phyloP scores from a whole-genome alignment of 2,888 invertebrate species.

The Mythimna vitellina region DNA sequence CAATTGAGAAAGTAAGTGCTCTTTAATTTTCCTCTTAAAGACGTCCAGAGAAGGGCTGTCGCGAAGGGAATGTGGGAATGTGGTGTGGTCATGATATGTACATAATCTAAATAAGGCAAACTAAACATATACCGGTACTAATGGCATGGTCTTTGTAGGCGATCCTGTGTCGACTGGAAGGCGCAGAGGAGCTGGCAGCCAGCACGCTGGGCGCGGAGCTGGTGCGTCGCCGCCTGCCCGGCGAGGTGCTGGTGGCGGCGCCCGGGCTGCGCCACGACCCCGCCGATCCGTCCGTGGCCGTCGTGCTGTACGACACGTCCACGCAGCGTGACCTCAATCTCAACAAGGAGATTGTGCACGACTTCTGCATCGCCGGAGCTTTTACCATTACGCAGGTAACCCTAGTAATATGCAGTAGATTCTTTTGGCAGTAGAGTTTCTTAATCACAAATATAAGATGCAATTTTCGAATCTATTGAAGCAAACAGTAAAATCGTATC shows the following conservation, averaged over 20 bases:
- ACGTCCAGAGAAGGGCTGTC: too few relatives aligned
- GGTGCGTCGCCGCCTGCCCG: constrained; percentile 84
- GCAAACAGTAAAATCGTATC: too few relatives aligned
- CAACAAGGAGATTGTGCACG: constrained; percentile 90
- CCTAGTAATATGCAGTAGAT: too few relatives aligned
- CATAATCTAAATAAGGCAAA: too few relatives aligned
- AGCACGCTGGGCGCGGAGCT: constrained; percentile 76
- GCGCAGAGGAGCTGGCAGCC: constrained; percentile 92
- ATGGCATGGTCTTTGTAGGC: constrained; percentile 83
- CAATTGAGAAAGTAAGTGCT: too few relatives aligned
- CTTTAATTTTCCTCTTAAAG: too few relatives aligned
- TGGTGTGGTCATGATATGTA: too few relatives aligned
- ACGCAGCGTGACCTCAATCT: constrained; percentile 92
- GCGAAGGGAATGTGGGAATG: too few relatives aligned
- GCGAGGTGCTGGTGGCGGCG: constrained; percentile 90
- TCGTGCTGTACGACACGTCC: constrained; percentile 92
- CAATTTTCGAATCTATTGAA: too few relatives aligned
- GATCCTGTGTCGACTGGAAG: constrained; percentile 92
- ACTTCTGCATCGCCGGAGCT: constrained; percentile 85
- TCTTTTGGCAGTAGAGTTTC: too few relatives aligned
- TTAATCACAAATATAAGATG: too few relatives aligned
- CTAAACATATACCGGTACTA: background rate
- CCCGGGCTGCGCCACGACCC: constrained; percentile 84
- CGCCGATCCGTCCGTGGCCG: constrained; percentile 87
- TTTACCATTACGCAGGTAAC: constrained; percentile 76